Evolutionary conservation across 2,797 vertebrate species (phyloP).

Genomic region (Rallus crepitans): DNA sequence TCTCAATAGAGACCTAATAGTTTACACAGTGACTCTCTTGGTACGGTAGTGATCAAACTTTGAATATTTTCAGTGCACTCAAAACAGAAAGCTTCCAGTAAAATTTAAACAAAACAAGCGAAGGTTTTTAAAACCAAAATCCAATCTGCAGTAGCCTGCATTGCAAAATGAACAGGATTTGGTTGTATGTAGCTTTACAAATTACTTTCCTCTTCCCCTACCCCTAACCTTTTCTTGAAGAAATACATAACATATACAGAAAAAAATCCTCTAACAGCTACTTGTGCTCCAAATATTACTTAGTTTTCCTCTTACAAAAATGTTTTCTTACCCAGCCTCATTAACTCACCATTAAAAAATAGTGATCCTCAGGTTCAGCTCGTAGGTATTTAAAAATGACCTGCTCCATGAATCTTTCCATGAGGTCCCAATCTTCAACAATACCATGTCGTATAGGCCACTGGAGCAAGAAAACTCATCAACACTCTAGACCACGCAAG

Average conservation of each 20-base stretch:
- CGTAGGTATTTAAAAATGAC: conserved; percentile 85
- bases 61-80: background rate
- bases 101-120: background rate
- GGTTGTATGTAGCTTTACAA: background rate
- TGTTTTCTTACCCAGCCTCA: background rate
- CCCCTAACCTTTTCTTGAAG: background rate
- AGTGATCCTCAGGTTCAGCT: conserved; percentile 85
- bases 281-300: background rate
- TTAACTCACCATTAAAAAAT: conserved; percentile 84
- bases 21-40: background rate
- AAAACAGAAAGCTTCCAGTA: background rate
- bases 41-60: background rate
- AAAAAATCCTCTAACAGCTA: background rate
- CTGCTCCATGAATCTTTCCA: conserved; percentile 86
- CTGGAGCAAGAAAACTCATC: conserved; percentile 54
- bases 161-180: background rate
- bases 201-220: background rate
- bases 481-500: background rate
- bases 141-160: background rate
- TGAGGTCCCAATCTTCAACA: conserved; percentile 86
- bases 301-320: background rate
- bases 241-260: background rate
- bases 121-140: background rate
- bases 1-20: background rate
- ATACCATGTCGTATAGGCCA: conserved; percentile 85